Evolutionary conservation across 2,888 invertebrate species (phyloP).

Genomic region (Augochlorella aurata): DNA sequence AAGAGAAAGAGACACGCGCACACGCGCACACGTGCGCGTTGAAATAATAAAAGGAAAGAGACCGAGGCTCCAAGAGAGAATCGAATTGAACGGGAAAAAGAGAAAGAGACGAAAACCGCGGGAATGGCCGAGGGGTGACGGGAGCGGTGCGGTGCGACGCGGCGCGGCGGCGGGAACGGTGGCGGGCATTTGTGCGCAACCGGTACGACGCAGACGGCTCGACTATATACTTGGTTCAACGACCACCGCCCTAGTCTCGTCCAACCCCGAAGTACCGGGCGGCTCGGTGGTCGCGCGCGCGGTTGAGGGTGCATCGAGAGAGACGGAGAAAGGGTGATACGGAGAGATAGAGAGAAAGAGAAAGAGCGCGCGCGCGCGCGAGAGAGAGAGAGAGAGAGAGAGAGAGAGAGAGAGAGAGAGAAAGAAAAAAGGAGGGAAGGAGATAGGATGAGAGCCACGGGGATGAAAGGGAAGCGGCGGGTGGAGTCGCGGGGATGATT

Average conservation of each 20-base stretch:
- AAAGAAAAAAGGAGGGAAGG: background rate
- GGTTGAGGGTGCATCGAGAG: conserved; percentile 38
- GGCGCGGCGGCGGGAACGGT: background rate
- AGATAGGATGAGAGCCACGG: conserved; percentile 61
- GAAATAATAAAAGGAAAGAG: conserved; percentile 7
- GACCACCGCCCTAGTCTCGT: conserved; percentile 81
- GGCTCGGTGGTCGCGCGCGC: conserved; percentile 56
- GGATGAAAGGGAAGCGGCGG: conserved; percentile 16
- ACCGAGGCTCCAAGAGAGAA: background rate
- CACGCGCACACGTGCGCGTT: conserved; percentile 15
- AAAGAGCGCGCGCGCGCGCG: background rate
- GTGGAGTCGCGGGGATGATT: conserved; percentile 29
- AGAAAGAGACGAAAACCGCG: background rate
- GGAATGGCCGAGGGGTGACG: background rate
- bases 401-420: background rate
- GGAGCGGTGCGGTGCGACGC: background rate
- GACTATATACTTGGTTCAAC: conserved; percentile 79
- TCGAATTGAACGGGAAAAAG: conserved; percentile 5
- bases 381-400: background rate
- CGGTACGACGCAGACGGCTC: conserved; percentile 76
- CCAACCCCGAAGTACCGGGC: conserved; percentile 75
- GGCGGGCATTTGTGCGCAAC: conserved; percentile 60
- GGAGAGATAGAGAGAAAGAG: background rate
- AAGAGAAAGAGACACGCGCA: conserved; percentile 43
- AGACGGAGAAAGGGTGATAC: conserved; percentile 57